Evolutionary conservation across 2,113 vertebrate species (phyloP).

Genomic region (Leuciscus idus): DNA sequence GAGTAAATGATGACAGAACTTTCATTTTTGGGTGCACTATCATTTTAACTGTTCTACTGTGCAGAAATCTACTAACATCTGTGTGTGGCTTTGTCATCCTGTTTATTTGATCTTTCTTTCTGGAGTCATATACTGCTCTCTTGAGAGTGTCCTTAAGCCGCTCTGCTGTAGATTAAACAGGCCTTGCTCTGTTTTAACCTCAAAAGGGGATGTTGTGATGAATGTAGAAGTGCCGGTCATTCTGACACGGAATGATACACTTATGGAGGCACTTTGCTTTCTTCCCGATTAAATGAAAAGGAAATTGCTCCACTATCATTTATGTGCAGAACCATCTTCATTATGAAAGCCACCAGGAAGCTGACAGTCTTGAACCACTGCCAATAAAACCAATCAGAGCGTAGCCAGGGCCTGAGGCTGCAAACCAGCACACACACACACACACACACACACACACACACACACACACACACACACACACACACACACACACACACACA

Average conservation of each 20-base stretch:
- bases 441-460: too few relatives aligned
- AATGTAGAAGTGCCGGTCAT: conserved; percentile 55
- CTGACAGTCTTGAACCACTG: conserved; percentile 60
- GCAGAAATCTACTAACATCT: not conserved
- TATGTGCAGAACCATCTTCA: conserved; percentile 69
- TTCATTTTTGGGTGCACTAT: not conserved
- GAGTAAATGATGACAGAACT: not conserved
- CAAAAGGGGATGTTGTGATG: conserved; percentile 42
- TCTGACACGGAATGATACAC: conserved; percentile 52
- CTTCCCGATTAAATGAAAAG: conserved; percentile 65
- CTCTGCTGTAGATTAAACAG: conserved; percentile 5
- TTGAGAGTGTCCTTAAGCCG: not conserved
- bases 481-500: too few relatives aligned
- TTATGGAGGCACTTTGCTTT: conserved; percentile 51
- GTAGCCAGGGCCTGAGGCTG: conserved; percentile 56
- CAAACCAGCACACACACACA: not conserved
- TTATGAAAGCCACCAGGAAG: conserved; percentile 63
- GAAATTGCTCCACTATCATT: conserved; percentile 60
- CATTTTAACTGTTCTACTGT: conserved; percentile 3
- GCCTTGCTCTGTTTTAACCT: conserved; percentile 22
- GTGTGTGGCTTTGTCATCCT: not conserved
- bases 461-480: too few relatives aligned
- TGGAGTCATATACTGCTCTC: not conserved
- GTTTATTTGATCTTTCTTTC: not conserved
- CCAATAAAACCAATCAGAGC: conserved; percentile 72